Evolutionary conservation across 2,113 vertebrate genomes (phyloP).

Genomic region (Oncorhynchus clarkii): DNA sequence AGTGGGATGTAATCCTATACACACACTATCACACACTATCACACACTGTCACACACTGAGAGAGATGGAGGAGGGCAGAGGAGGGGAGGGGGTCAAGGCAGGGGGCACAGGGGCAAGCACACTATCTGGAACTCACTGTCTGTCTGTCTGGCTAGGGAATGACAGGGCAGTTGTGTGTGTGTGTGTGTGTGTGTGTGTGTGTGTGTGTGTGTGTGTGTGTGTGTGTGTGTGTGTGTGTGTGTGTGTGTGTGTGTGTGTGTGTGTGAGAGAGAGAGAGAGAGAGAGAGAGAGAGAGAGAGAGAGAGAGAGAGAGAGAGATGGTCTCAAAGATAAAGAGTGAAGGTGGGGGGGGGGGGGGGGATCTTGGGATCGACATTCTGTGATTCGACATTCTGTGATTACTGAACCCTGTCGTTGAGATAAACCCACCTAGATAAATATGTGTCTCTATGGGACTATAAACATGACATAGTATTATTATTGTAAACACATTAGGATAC

Average conservation of each 20-base stretch:
- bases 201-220: not conserved
- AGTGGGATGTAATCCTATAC: constrained; percentile 34
- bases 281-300: too few species aligned
- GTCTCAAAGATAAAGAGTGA: too few species aligned
- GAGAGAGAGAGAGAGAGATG: too few species aligned
- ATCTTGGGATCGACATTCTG: not conserved
- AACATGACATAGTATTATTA: too few species aligned
- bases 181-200: not conserved
- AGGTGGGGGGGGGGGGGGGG: not conserved
- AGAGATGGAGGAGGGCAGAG: constrained; percentile 44
- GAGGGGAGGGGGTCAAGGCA: constrained; percentile 25
- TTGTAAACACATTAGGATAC: too few species aligned
- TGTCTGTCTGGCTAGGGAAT: not conserved
- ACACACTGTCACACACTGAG: constrained; percentile 45
- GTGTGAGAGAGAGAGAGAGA: too few species aligned
- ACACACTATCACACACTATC: constrained; percentile 42
- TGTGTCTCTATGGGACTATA: too few species aligned
- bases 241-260: not conserved
- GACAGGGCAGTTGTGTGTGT: not conserved
- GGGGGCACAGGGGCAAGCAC: constrained; percentile 43
- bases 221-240: not conserved
- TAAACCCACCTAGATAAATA: too few species aligned
- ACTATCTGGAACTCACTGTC: not conserved
- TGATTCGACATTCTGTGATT: not conserved
- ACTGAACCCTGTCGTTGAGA: not conserved